Base-by-base conservation (phyloP, 2,888 invertebrate species). In the Philaethria dido region DNA sequence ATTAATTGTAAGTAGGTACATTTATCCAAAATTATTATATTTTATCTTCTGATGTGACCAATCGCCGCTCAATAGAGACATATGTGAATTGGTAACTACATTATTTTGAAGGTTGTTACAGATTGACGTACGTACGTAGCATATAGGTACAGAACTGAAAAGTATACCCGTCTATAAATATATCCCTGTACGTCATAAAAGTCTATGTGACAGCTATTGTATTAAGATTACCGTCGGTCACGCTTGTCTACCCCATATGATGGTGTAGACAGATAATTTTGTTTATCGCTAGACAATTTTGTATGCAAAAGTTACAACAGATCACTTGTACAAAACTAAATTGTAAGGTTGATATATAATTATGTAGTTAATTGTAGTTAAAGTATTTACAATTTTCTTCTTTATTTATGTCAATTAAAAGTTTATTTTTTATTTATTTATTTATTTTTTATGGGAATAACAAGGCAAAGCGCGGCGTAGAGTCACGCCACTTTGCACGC, bases 121-220 rank as follows among this genome's bases (percentile, higher is more conserved):
- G 25, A 52, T 52, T 54, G 13, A 54, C 14, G 8, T 16, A 62
- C 16, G 22, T 39, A 57, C 0, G 8, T 22, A n/a, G 6, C 2
- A 39, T 16, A 20, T 45, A 33, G n/a, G n/a, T n/a, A n/a, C n/a
- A n/a, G n/a, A n/a, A n/a, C 20, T 45, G 8, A 54, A 52, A 54
- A 54, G 3, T 54, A 54, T 36, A 39, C 14, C 20, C 14, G 20
- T 3, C 1, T 55, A 54, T 55, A 20, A 57, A 57, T 42, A 57
- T 39, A 62, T 45, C 33, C 39, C 29, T 33, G 36, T 44, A 63
- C 67, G 63, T 59, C 67, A 63, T 44, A 22, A n/a, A 6, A 25
- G 25, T n/a, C 36, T 33, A 14, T 13, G 16, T 59, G 67, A 59
- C 67, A 59, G 44, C 57, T 48, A 63, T 64, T 64, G 50, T 64